Percentiles rank a stretch among this genome's conserved stretches.
Conservation (phyloP, 1,140 invertebrate species). For the Coenobita brevimanus region DNA sequence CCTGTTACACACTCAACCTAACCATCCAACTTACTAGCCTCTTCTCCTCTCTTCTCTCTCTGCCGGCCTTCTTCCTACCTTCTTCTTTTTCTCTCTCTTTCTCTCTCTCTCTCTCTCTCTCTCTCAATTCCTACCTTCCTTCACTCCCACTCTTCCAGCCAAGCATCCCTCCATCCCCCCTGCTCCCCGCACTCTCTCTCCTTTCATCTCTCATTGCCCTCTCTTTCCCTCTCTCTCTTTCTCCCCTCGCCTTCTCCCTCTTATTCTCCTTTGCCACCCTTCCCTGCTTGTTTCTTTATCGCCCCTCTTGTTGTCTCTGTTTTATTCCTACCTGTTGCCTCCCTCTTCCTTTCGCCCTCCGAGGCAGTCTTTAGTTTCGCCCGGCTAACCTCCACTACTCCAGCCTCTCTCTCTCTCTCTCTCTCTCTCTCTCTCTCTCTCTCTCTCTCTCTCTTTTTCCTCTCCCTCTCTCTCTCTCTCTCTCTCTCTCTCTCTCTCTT, state of each 20-base stretch:
- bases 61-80: background rate
- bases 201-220: background rate
- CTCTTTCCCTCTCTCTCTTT: background rate
- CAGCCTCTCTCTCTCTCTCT: too few relatives aligned
- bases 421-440: background rate
- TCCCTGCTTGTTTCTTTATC: background rate
- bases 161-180: background rate
- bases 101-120: background rate
- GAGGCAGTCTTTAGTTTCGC: background rate
- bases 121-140: slow-evolving; percentile 4
- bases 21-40: background rate
- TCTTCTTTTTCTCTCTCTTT: too few relatives aligned
- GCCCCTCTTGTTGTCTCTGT: background rate
- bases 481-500: background rate
- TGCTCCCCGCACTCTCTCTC: background rate
- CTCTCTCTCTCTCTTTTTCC: background rate
- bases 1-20: background rate
- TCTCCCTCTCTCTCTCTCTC: background rate
- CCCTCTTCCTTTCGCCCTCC: too few relatives aligned
- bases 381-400: background rate
- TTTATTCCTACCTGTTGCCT: background rate
- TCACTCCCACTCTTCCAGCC: background rate
- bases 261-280: background rate
- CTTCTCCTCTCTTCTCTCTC: background rate
- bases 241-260: background rate